Percentiles rank a stretch among this genome's conserved stretches.
phyloP scores from a whole-genome alignment of 2,797 vertebrate species.

The Coregonus sp. region DNA sequence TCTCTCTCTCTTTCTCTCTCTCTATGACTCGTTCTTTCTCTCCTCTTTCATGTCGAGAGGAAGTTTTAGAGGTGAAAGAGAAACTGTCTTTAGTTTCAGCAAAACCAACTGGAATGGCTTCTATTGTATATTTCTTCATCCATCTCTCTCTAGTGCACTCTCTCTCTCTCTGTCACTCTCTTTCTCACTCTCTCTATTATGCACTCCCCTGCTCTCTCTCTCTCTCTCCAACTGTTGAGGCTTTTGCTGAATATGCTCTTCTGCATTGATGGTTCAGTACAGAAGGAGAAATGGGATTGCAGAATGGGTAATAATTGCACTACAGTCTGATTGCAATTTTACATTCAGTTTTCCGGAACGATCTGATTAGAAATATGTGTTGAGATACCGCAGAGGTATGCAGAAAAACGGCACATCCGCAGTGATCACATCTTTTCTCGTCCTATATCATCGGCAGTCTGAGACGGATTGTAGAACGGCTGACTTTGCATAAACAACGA shows the following conservation, averaged over 20 bases:
- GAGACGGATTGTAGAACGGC: background rate
- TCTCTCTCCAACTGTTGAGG: background rate
- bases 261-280: background rate
- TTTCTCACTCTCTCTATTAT: conserved; percentile 4
- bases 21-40: background rate
- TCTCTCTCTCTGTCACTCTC: background rate
- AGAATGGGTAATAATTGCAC: conserved; percentile 1
- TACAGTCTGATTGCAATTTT: background rate
- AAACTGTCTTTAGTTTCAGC: background rate
- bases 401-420: background rate
- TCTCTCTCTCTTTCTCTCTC: too few relatives aligned
- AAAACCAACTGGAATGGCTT: background rate
- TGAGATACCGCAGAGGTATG: conserved; percentile 3
- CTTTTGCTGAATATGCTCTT: background rate
- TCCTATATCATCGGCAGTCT: background rate
- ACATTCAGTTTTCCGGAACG: background rate
- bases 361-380: conserved; percentile 4
- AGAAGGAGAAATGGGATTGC: background rate
- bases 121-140: background rate
- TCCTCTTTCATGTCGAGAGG: background rate
- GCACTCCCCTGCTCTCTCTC: background rate
- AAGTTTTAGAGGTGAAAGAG: background rate
- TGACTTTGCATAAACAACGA: background rate
- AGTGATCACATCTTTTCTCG: background rate
- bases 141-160: background rate